These are phyloP conservation scores for Echeneis naucrates DNA, from an alignment of 2,797 vertebrate genomes.

Conservation along the genomic window DNA sequence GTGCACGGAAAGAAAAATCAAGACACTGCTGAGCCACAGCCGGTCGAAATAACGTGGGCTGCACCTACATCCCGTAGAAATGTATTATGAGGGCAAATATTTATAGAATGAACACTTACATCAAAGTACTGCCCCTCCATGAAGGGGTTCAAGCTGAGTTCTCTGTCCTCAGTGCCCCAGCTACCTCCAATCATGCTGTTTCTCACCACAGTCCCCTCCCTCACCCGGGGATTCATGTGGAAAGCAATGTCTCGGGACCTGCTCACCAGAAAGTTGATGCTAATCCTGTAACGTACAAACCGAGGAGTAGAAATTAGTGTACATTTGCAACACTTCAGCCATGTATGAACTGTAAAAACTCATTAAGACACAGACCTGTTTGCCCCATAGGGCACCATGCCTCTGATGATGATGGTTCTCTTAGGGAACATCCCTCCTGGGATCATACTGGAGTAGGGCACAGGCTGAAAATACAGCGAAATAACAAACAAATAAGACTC, in stretches of 20 bases:
- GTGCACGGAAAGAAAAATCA: background rate
- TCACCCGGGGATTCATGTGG: slow-evolving; percentile 84
- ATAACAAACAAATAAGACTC: background rate
- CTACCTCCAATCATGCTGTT: slow-evolving; percentile 82
- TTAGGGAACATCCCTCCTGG: slow-evolving; percentile 85
- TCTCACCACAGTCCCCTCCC: slow-evolving; percentile 78
- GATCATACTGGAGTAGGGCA: slow-evolving; percentile 81
- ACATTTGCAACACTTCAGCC: background rate
- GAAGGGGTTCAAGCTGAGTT: slow-evolving; percentile 83
- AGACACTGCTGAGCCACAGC: background rate
- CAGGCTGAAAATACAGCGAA: slow-evolving; percentile 68
- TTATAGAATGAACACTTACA: slow-evolving; percentile 71
- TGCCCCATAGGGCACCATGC: slow-evolving; percentile 77
- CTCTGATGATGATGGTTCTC: slow-evolving; percentile 86
- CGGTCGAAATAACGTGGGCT: background rate
- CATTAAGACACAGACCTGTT: slow-evolving; percentile 55
- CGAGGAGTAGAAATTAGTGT: background rate
- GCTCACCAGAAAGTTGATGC: slow-evolving; percentile 83
- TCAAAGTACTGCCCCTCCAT: slow-evolving; percentile 88
- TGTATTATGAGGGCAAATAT: too few relatives aligned
- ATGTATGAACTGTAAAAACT: background rate
- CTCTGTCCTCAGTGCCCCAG: slow-evolving; percentile 87
- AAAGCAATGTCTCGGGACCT: slow-evolving; percentile 78
- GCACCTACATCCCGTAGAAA: background rate
- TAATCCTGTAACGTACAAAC: slow-evolving; percentile 73